Conservation (phyloP, 1,140 invertebrate genomes). For the Bombus terrestris region DNA sequence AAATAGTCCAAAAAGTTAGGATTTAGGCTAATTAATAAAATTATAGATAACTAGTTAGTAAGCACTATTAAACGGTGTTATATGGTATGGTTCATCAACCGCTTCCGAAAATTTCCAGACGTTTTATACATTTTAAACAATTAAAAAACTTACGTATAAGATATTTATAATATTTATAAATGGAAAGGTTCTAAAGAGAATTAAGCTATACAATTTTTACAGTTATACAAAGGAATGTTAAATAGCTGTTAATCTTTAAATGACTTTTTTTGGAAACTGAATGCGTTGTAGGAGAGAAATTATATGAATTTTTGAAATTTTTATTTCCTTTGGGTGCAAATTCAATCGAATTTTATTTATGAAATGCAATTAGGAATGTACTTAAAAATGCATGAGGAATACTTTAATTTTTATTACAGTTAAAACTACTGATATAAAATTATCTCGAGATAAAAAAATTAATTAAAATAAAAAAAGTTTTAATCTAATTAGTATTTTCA, state of each 20-base stretch:
- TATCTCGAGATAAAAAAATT: neutral
- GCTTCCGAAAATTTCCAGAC: neutral
- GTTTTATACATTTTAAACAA: no score
- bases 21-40: constrained; percentile 2
- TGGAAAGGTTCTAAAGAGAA: neutral
- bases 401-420: neutral
- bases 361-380: neutral
- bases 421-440: neutral
- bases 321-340: neutral
- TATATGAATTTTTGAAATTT: neutral
- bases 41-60: constrained; percentile 23
- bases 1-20: neutral
- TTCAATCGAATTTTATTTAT: neutral
- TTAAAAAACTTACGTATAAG: neutral
- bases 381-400: neutral
- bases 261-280: neutral
- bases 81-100: neutral
- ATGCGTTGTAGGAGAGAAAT: neutral
- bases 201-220: neutral
- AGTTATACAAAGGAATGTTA: neutral
- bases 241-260: neutral
- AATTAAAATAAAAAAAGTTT: neutral
- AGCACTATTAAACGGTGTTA: constrained; percentile 14
- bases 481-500: neutral
- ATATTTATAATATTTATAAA: neutral